Evolutionary conservation across 1,140 invertebrate genomes (phyloP), one percentile per base, ranked within the genome.

Genomic region (Grapholita molesta): DNA sequence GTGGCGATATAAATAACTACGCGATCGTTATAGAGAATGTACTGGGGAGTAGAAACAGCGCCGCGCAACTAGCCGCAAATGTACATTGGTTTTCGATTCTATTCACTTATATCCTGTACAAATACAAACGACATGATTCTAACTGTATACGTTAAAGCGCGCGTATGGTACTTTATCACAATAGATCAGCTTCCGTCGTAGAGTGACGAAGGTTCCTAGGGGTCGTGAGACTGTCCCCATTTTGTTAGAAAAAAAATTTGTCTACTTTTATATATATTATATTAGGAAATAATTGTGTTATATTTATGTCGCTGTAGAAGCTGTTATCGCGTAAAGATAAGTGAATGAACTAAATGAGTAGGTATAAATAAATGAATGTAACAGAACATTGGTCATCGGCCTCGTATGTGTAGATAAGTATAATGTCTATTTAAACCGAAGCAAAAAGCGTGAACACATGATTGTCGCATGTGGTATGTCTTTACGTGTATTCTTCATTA

Each of bases 131-230:
- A 61, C 15, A 61, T 15, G 25, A 25, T 61, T 61, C 55, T 28
- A 61, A 61, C 28, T 28, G 23, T 0, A 28, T 61, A 61, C 55
- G 25, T 28, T 12, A 28, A 28, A 61, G 25, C 55, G 25, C 25
- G 55, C 55, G 25, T 28, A 25, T 61, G 24, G 23, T 61, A 61
- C 55, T 61, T 30, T 61, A 28, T 32, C 55, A 61, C 55, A 61
- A 61, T 61, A 61, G 23, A 2, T 12, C 55, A 61, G 55, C 55
- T 28, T 61, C 55, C 55, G 24, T 25, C 18, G 55, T 48, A 61
- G 24, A 32, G 55, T 32, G 55, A 61, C 55, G 8, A 8, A 9
- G 55, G 25, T 61, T 18, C 18, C 1, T n/a, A 25, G 55, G n/a
- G 55, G n/a, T 61, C n/a, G 28, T 61, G 24, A 9, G 55, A 61